A percentile compares a stretch with the other conserved stretches of the same genome.
These are phyloP conservation scores for Dendronephthya gigantea DNA, from an alignment of 64 coral and sea anemone genomes.

Conservation along the genomic window DNA sequence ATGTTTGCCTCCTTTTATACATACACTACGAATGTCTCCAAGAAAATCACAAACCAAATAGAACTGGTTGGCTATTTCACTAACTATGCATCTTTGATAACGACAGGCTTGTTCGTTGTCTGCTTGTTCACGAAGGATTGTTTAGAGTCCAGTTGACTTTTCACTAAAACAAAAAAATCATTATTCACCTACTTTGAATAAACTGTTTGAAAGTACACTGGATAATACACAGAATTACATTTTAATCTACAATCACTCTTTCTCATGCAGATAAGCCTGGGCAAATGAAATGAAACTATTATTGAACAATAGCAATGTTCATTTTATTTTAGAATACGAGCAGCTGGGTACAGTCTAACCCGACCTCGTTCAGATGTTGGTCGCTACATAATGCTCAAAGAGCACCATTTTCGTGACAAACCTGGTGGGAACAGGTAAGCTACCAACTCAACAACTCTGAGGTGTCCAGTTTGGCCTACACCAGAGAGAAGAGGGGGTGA, in stretches of 20 bases:
- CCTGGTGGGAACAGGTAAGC: neutral
- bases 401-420: neutral
- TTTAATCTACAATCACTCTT: too few relatives aligned
- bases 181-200: too few relatives aligned
- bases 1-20: too few relatives aligned
- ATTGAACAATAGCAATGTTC: neutral
- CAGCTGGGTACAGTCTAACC: neutral
- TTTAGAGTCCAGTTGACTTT: neutral
- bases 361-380: neutral
- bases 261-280: too few relatives aligned
- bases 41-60: too few relatives aligned
- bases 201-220: neutral
- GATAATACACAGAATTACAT: too few relatives aligned
- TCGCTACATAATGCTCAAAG: neutral
- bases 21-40: too few relatives aligned
- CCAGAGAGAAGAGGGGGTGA: too few relatives aligned
- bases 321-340: constrained; percentile 4
- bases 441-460: too few relatives aligned
- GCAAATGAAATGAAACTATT: too few relatives aligned
- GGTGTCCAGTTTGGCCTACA: neutral
- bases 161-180: neutral
- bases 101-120: neutral
- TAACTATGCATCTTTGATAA: neutral
- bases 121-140: neutral
- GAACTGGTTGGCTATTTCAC: neutral